Percentiles rank a stretch among this genome's conserved stretches.
Conservation (phyloP, 2,797 vertebrate genomes). For the Sphaeramia orbicularis region DNA sequence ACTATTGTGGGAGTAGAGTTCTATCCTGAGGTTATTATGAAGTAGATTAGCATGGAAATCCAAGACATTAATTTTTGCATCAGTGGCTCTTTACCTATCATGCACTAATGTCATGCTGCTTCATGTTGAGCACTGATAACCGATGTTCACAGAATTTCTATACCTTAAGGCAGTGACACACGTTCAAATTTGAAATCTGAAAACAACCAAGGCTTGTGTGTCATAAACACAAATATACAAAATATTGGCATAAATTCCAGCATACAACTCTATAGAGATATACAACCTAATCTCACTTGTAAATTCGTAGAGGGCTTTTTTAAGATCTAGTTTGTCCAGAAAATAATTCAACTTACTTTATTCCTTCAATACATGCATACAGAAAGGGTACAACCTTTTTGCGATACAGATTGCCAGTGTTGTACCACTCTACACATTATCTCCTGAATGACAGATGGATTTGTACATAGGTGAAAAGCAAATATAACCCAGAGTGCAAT, state of each 20-base stretch:
- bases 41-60: no score
- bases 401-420: constrained; percentile 4
- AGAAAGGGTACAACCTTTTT: constrained; percentile 24
- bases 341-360: constrained; percentile 1
- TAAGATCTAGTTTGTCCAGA: background rate
- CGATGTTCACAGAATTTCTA: constrained; percentile 3
- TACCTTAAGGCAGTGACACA: background rate
- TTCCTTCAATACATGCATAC: constrained; percentile 10
- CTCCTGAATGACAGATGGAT: constrained; percentile 57
- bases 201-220: constrained; percentile 11
- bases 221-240: constrained; percentile 21
- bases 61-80: no score
- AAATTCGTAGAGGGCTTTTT: constrained; percentile 16
- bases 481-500: constrained; percentile 73
- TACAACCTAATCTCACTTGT: constrained; percentile 28
- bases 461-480: constrained; percentile 68
- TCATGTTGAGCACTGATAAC: no score
- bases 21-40: no score
- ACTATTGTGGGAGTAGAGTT: no score
- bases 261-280: constrained; percentile 15
- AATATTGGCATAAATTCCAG: constrained; percentile 23
- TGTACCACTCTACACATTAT: constrained; percentile 28
- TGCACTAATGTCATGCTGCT: background rate
- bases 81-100: constrained; percentile 6
- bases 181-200: constrained; percentile 24